Percentiles rank a stretch among this genome's conserved stretches.
Conservation (phyloP, 2,113 vertebrate species). For the Hippoglossus stenolepis region DNA sequence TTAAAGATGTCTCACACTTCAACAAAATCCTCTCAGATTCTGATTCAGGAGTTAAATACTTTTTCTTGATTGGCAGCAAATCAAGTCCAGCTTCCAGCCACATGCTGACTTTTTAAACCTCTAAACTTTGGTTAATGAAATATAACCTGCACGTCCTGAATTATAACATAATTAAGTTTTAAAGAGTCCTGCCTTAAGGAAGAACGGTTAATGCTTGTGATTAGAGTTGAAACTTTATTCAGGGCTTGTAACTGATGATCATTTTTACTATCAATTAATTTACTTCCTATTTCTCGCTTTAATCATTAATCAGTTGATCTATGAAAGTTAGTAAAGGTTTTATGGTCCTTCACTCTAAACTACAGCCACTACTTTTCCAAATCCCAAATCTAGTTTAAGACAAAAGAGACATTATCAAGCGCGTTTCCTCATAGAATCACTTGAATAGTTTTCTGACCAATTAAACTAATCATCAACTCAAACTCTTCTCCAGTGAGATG, state of each 20-base stretch:
- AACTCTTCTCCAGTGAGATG: background rate
- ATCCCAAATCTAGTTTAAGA: background rate
- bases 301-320: background rate
- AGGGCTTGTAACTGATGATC: background rate
- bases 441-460: background rate
- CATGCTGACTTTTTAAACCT: background rate
- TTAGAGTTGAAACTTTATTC: background rate
- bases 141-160: background rate
- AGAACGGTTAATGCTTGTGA: background rate
- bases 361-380: no score
- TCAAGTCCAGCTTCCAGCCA: constrained; percentile 1
- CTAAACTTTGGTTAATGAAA: background rate
- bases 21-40: constrained; percentile 36
- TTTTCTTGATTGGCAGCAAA: constrained; percentile 12
- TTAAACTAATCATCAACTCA: no score
- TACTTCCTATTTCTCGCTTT: background rate
- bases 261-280: background rate
- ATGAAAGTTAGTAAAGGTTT: background rate
- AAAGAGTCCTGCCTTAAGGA: background rate
- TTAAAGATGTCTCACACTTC: constrained; percentile 15
- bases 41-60: constrained; percentile 21
- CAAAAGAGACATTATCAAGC: background rate
- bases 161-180: background rate
- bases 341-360: background rate
- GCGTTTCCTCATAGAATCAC: no score